phyloP scores from a whole-genome alignment of 2,797 vertebrate species.

The Labroides dimidiatus region DNA sequence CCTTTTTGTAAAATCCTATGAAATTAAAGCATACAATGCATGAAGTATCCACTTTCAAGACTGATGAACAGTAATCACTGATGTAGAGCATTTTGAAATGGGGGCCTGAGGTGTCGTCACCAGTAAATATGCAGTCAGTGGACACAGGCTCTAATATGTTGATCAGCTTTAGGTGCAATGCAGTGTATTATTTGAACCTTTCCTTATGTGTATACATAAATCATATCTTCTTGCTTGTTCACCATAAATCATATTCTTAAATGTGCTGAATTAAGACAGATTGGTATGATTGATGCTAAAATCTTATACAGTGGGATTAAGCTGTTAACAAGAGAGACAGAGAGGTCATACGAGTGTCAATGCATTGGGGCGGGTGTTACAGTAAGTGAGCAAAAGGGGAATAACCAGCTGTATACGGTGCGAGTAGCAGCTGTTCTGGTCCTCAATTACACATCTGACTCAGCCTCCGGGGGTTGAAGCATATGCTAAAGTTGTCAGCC shows the following conservation, averaged over 20 bases:
- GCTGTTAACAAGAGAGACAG: slow-evolving; percentile 1
- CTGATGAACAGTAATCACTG: too few species aligned
- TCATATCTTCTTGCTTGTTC: slow-evolving; percentile 13
- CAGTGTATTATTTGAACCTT: neutral
- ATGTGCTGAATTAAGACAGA: slow-evolving; percentile 2
- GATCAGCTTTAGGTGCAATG: too few species aligned
- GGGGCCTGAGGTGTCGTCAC: too few species aligned
- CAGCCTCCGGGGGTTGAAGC: slow-evolving; percentile 59
- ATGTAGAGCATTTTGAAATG: too few species aligned
- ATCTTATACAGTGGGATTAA: slow-evolving; percentile 7
- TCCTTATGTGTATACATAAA: neutral
- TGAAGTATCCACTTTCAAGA: too few species aligned
- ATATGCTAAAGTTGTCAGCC: slow-evolving; percentile 61
- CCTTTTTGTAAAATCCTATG: too few species aligned
- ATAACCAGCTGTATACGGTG: slow-evolving; percentile 58
- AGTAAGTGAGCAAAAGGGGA: slow-evolving; percentile 56
- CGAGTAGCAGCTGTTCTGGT: slow-evolving; percentile 64
- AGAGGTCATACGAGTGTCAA: slow-evolving; percentile 46
- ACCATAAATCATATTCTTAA: neutral
- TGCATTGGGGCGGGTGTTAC: slow-evolving; percentile 34
- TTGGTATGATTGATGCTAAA: neutral
- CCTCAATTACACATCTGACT: slow-evolving; percentile 67
- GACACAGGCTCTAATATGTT: too few species aligned
- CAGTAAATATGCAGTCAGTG: too few species aligned
- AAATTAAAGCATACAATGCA: too few species aligned